Conservation (phyloP, 92 coral and sea anemone genomes). For the Actinernus sp. region DNA sequence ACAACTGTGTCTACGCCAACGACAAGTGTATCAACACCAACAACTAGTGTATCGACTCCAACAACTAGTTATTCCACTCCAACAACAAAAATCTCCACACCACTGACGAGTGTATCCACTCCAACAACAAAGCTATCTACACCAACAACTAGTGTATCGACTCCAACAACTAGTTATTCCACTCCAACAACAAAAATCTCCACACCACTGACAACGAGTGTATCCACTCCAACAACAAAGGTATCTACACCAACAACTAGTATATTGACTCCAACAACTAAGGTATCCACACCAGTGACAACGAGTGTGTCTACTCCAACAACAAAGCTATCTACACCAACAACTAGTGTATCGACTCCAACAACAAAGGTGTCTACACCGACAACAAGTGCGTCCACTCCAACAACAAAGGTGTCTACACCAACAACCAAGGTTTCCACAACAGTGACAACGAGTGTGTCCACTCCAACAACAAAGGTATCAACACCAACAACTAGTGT, state of each 20-base stretch:
- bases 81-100: constrained; percentile 5
- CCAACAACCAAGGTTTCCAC: constrained; percentile 17
- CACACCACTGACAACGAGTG: background rate
- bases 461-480: constrained; percentile 9
- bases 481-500: constrained; percentile 17
- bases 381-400: too few relatives aligned
- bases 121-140: background rate
- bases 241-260: background rate
- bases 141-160: background rate
- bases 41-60: constrained; percentile 15
- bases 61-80: constrained; percentile 24
- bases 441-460: background rate
- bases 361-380: background rate
- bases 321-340: background rate
- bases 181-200: constrained; percentile 5
- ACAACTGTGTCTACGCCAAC: constrained; percentile 4
- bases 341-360: background rate
- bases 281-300: background rate
- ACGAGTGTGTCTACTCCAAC: constrained; percentile 1
- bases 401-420: background rate
- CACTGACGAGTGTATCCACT: too few relatives aligned
- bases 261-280: background rate
- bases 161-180: constrained; percentile 1
- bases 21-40: constrained; percentile 1
- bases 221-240: constrained; percentile 1